Conservation (phyloP, 2,888 invertebrate genomes). For the Brachypalpus laphriformis region DNA sequence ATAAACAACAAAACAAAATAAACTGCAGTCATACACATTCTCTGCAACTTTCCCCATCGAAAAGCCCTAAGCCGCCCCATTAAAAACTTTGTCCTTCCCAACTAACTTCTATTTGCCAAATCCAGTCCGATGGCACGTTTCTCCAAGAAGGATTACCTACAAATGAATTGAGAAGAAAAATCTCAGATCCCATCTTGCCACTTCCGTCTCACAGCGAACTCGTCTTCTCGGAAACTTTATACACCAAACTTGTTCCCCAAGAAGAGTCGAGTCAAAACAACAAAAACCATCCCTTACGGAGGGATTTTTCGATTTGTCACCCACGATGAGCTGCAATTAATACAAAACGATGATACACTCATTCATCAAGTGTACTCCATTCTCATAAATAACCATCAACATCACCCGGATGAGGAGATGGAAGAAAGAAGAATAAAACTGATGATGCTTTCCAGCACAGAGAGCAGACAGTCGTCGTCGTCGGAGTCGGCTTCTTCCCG, state of each 20-base stretch:
- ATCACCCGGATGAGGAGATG: constrained; percentile 38
- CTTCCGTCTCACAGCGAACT: background rate
- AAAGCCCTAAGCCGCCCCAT: background rate
- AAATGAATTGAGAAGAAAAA: background rate
- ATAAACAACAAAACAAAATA: background rate
- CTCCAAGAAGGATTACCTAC: background rate
- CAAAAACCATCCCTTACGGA: background rate
- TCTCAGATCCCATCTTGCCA: background rate
- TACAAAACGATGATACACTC: constrained; percentile 55
- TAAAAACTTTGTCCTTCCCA: background rate
- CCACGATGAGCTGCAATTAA: constrained; percentile 54
- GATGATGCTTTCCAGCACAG: constrained; percentile 5
- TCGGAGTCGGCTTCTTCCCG: background rate
- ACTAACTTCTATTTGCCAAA: background rate
- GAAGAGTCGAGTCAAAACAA: background rate
- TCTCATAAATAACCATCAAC: constrained; percentile 64
- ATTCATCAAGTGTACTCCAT: constrained; percentile 47
- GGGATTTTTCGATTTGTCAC: constrained; percentile 41
- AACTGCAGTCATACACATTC: background rate
- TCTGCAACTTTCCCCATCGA: background rate
- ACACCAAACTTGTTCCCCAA: background rate
- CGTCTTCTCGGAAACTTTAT: background rate
- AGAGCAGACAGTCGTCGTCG: background rate
- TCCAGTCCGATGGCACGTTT: background rate
- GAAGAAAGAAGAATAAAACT: constrained; percentile 31